Base-by-base conservation (phyloP, 1,140 invertebrate species). In the Caenorhabditis tropicalis region DNA sequence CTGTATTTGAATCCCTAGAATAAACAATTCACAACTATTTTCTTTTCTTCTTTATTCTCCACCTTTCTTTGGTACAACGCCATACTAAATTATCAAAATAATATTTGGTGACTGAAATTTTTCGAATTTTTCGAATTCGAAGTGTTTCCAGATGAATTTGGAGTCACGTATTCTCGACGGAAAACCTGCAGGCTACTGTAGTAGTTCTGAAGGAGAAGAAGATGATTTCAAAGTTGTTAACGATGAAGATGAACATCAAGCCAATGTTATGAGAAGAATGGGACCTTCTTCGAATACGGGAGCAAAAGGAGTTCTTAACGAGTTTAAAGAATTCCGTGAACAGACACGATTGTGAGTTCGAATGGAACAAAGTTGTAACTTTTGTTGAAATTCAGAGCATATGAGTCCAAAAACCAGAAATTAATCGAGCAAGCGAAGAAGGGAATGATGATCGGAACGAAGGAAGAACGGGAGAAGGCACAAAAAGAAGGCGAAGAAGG, bases 161-260 rank as follows among this genome's bases (percentile, higher is more conserved):
- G 86, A 87, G 74, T 53, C 43, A 15, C 56, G 79, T 1, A 31
- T 87, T 46, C 79, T 87, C 4, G 83, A 87, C 21, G 86, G 86
- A 4, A 74, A 85, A 48, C 24, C 29, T 81, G 86, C 82, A 6
- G 86, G 86, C 15, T 87, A 87, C 79, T 87, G 86, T 82, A 87
- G 86, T 43, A 87, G 86, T 80, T 87, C 86, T 10, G 86, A 87
- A 43, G 86, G 81, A 24, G 86, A 87, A 79, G 84, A 85, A 24
- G 86, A 82, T 51, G 84, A 58, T 16, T 85, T 82, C 43, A 86
- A 53, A 51, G 80, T 86, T 31, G 86, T 86, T 4, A 86, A 85
- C 53, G 86, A 87, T 51, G 86, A 87, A 21, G 86, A 87, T 87
- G 74, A 65, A 21, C 85, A 87, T 79, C 70, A 87, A 31, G 83